Evolutionary conservation across 2,797 vertebrate genomes (phyloP).

Genomic region (Pangasius krempfi): DNA sequence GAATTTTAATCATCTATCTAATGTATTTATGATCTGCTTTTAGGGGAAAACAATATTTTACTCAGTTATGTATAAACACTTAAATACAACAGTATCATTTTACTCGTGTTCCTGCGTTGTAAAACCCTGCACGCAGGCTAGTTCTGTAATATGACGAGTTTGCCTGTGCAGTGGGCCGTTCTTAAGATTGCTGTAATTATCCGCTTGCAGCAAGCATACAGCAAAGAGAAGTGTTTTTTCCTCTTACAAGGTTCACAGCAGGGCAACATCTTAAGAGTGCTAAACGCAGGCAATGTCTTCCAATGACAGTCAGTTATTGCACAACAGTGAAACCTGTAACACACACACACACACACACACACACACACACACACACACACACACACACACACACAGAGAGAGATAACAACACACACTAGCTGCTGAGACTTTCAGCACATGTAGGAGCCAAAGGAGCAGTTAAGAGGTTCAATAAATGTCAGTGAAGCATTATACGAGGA

Average conservation of each 20-base stretch:
- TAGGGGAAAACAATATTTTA: background rate
- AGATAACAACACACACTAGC: background rate
- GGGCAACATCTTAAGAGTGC: constrained; percentile 6
- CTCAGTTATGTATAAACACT: background rate
- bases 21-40: background rate
- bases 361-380: background rate
- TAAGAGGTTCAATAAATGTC: background rate
- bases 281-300: constrained; percentile 11
- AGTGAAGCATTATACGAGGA: background rate
- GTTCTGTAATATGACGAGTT: background rate
- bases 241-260: constrained; percentile 30
- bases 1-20: background rate
- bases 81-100: background rate
- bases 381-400: background rate
- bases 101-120: background rate
- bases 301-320: constrained; percentile 3
- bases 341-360: background rate
- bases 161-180: background rate
- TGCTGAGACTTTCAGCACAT: background rate
- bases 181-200: constrained; percentile 39
- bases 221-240: constrained; percentile 4
- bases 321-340: constrained; percentile 17
- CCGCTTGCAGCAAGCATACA: constrained; percentile 24
- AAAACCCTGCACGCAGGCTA: background rate
- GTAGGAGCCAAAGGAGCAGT: background rate